Evolutionary conservation across 2,888 invertebrate genomes (phyloP), one percentile per base, ranked within the genome.

Genomic region (Nebria brevicollis): DNA sequence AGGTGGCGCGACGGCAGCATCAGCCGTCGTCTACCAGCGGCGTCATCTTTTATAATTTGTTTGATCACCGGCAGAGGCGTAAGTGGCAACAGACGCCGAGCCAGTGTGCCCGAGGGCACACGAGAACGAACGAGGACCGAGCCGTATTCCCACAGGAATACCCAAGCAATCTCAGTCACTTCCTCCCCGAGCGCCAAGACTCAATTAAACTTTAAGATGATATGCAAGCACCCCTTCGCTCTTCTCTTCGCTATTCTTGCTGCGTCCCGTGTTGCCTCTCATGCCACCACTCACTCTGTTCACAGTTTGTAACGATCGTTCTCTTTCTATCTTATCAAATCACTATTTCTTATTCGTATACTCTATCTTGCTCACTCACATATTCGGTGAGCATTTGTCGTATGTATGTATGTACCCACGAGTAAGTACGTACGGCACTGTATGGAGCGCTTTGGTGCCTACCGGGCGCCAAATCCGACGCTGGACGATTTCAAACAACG

Each of bases 181-280:
- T 87, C 87, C 89, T 88, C 91, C 89, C 90, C 86, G 87, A 89
- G 90, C 90, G 90, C 89, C 89, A 88, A 90, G 91, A 92, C 92
- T 92, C 92, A 93, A 93, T 93, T 93, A 93, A 93, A 93, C 93
- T 93, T 93, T 91, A 92, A 91, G 92, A 92, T 91, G 91, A 91
- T 91, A 92, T 92, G 91, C 91, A 89, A 88, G 88, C 87, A 86
- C 86, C 87, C 87, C 86, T 70, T 70, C 70, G 70, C 70, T 70
- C 70, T 70, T 70, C 70, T 70, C 70, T 70, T 70, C 75, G 68
- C 79, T 75, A 73, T 75, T 75, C 75, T 43, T 43, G 25, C 20
- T 43, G 15, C 54, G 64, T 20, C 20, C 70, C 70, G 34, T 70
- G 70, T 34, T 25, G 25, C 25, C 26, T 70, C 25, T 70, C 70